Base-by-base conservation (phyloP, 2,797 vertebrate species). In the Thamnophis elegans region DNA sequence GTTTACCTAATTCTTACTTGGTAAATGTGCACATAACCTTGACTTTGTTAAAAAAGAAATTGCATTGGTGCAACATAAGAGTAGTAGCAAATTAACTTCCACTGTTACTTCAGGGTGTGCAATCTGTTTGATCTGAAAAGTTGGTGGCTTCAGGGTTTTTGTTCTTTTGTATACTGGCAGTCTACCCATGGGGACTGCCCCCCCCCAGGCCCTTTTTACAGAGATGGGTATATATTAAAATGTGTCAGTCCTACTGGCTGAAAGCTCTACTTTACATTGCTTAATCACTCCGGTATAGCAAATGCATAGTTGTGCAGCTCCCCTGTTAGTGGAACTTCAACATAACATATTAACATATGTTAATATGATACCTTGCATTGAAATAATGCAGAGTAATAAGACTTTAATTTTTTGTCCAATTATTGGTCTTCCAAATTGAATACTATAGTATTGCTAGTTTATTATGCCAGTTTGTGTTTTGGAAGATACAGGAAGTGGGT, bases 61-160 rank as follows among this genome's bases (percentile, higher is more conserved):
- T 96, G 95, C 92, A n/a, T 94, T 91, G 93, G 91, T 82, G 92
- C 89, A 88, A 88, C 94, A 92, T 59, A 91, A 90, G 88, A 94
- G 89, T 94, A 95, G 96, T 96, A 96, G 96, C 90, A 96, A 95
- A 97, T 97, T 96, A 97, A 97, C 94, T 90, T 95, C 95, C 92
- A 53, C 87, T 94, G 94, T 93, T 92, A 6, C 93, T 96, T 92
- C 93, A 85, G 58, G 95, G 94, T 95, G 91, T 95, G 86, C 94
- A 95, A 96, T 96, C 95, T 96, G 95, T 94, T 91, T 94, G 93
- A 96, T 97, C 95, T 96, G 92, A 62, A 55, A 95, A 85, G 93
- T 90, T 93, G 73, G 89, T 96, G 93, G 92, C 95, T 94, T 93
- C 93, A 88, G 54, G 93, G 73, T 78, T 85, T 91, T 94, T 94